These are phyloP conservation scores for Cassiopea andromeda DNA, from an alignment of 30 jellyfish, hydroid and myxozoan species.

Conservation along the genomic window DNA sequence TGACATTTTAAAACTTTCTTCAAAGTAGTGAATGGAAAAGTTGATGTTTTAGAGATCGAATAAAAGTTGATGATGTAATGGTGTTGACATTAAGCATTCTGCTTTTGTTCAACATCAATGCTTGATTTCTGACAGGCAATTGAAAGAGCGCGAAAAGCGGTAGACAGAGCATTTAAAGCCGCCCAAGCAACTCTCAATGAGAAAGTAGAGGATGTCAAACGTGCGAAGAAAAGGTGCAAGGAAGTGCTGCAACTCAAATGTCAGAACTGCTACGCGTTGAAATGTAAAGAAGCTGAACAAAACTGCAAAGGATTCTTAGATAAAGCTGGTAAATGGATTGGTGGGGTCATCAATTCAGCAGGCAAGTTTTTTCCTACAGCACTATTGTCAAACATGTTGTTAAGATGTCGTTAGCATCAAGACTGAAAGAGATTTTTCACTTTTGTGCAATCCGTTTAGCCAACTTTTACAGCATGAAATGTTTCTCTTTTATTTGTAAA, in stretches of 20 bases:
- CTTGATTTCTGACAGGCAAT: slow-evolving; percentile 66
- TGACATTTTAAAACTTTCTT: too few relatives aligned
- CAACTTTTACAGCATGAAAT: too few relatives aligned
- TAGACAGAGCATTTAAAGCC: slow-evolving; percentile 80
- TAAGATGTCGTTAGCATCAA: too few relatives aligned
- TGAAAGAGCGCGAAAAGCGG: slow-evolving; percentile 86
- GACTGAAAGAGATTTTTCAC: too few relatives aligned
- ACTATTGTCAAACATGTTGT: too few relatives aligned
- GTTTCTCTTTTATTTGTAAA: too few relatives aligned
- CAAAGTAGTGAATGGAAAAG: neutral
- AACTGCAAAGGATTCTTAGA: slow-evolving; percentile 92
- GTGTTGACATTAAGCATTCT: neutral
- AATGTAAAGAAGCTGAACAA: slow-evolving; percentile 86
- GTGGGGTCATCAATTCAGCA: slow-evolving; percentile 86
- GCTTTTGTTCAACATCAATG: neutral
- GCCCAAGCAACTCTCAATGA: slow-evolving; percentile 81
- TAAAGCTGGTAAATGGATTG: slow-evolving; percentile 96
- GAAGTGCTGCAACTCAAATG: slow-evolving; percentile 83
- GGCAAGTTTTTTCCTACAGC: slow-evolving; percentile 48
- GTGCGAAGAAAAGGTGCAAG: slow-evolving; percentile 78
- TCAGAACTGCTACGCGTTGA: slow-evolving; percentile 73
- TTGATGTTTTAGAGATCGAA: too few relatives aligned
- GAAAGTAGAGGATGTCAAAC: slow-evolving; percentile 82
- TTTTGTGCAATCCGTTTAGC: too few relatives aligned
- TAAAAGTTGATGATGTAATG: neutral